phyloP scores from a whole-genome alignment of 2,113 vertebrate genomes.

The Montifringilla adamsi region DNA sequence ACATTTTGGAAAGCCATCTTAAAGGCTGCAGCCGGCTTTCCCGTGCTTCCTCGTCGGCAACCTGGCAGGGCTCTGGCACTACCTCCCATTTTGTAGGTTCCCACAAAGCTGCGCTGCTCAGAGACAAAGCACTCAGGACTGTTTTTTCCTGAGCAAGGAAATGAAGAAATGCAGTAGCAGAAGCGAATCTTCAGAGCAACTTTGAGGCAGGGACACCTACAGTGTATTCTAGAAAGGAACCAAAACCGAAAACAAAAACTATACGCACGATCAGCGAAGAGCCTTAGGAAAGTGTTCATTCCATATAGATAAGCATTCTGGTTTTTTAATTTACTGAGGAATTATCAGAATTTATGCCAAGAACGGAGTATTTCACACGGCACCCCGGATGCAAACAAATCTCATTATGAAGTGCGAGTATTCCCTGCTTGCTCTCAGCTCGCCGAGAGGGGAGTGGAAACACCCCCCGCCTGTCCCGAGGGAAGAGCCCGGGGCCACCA shows the following conservation, averaged over 20 bases:
- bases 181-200: rapidly evolving
- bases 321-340: background rate
- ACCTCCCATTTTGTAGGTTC: background rate
- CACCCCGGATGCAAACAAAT: background rate
- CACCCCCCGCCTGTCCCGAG: rapidly evolving
- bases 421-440: background rate
- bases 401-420: rapidly evolving
- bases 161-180: rapidly evolving
- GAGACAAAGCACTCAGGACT: background rate
- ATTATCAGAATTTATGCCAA: background rate
- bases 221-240: rapidly evolving
- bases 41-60: rapidly evolving
- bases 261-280: background rate
- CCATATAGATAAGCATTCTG: rapidly evolving
- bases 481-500: background rate
- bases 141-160: background rate
- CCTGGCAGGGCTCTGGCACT: too few species aligned
- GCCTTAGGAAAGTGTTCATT: rapidly evolving
- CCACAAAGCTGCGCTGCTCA: background rate
- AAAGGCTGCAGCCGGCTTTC: background rate
- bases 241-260: background rate
- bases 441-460: rapidly evolving
- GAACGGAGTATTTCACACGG: rapidly evolving
- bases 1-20: background rate
- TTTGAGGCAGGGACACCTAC: rapidly evolving